Base-by-base conservation (phyloP, 2,888 invertebrate genomes). In the Scrobipalpa costella region DNA sequence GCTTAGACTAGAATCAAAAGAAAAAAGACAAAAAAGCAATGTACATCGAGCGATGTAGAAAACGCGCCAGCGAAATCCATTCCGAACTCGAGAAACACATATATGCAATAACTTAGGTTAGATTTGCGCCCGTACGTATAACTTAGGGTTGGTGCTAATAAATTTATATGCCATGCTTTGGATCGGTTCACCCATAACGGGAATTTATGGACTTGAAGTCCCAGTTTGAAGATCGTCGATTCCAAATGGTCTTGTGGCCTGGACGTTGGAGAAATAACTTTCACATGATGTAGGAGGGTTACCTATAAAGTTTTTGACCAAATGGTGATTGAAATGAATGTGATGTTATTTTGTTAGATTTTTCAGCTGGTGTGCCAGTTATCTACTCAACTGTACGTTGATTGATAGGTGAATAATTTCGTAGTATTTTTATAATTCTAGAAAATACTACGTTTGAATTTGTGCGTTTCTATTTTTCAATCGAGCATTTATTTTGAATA, bases 101-200 rank as follows among this genome's bases (percentile, higher is more conserved):
- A 77, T 73, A 75, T 74, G 76, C 77, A 74, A 79, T 80, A 80
- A 79, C 77, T 78, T 71, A 75, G 76, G 77, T 80, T 79, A 80
- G 71, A 68, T 68, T 64, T 63, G 61, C 66, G 64, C 67, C 69
- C 66, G 33, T 55, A 61, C 67, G 65, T 67, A 71, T 69, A 71
- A 67, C 66, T 69, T 67, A 67, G 68, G 68, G 67, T 66, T 63
- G 66, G 67, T 47, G 52, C 65, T 70, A 67, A 71, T 69, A 71
- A 71, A 71, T 71, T 71, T 71, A 71, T 70, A 69, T 65, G 63
- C 67, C 63, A 67, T 68, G 66, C 64, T 67, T 62, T 61, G 63
- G 62, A 65, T 64, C 63, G 67, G 55, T 65, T 47, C 64, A 66
- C 63, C 68, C 66, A 69, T 71, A 69, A 69, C 68, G 61, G 52